Percentiles rank a stretch among this genome's conserved stretches.
phyloP scores from a whole-genome alignment of 2,113 vertebrate species.

The Epinephelus fuscoguttatus region DNA sequence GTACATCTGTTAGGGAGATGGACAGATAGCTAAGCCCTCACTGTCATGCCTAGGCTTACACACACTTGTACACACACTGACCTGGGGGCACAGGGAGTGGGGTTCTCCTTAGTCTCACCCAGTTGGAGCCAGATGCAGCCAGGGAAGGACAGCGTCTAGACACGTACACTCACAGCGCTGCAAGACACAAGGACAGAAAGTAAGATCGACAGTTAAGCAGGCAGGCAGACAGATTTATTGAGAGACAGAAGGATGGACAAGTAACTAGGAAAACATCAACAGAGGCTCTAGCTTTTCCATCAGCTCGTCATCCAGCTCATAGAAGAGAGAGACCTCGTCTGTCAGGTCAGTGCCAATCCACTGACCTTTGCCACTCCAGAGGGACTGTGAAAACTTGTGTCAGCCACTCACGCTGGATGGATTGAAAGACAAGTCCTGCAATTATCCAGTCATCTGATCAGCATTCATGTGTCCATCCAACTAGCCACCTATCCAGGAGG shows the following conservation, averaged over 20 bases:
- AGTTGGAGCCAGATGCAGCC: conserved; percentile 25
- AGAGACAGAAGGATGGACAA: conserved; percentile 15
- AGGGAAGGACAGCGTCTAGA: conserved; percentile 16
- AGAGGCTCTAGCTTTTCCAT: conserved; percentile 31
- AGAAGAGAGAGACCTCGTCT: conserved; percentile 7
- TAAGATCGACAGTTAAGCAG: conserved; percentile 1
- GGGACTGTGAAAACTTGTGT: conserved; percentile 31
- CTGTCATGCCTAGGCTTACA: background rate
- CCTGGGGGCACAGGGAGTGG: background rate
- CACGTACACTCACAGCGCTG: background rate
- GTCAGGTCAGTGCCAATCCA: conserved; percentile 19
- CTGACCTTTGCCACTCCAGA: conserved; percentile 17
- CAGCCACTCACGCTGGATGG: conserved; percentile 17
- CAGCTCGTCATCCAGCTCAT: conserved; percentile 22
- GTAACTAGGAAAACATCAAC: conserved; percentile 33
- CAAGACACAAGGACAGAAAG: conserved; percentile 20
- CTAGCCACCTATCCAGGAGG: background rate
- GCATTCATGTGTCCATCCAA: background rate
- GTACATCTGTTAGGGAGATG: conserved; percentile 28
- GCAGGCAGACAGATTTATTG: conserved; percentile 7
- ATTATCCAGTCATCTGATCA: conserved; percentile 15
- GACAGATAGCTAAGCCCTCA: conserved; percentile 23
- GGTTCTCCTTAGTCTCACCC: conserved; percentile 5
- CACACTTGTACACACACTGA: conserved; percentile 1
- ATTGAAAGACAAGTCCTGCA: conserved; percentile 44